Percentiles rank a stretch among this genome's conserved stretches.
Evolutionary conservation across 2,797 vertebrate species (phyloP).

Genomic region (Notolabrus celidotus): DNA sequence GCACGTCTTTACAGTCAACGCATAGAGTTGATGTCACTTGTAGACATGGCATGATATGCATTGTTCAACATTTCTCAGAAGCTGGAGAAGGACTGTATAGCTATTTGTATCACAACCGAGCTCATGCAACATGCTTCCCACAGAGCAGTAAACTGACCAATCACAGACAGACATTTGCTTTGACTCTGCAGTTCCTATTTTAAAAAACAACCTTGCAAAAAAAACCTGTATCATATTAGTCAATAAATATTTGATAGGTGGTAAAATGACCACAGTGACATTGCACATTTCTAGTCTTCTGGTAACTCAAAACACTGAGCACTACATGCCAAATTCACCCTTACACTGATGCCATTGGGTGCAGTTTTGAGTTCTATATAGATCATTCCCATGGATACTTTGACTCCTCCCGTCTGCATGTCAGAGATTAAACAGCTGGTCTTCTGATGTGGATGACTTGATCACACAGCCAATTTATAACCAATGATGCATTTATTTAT

Average conservation of each 20-base stretch:
- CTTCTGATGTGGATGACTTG: too few relatives aligned
- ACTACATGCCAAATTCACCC: not conserved
- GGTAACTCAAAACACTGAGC: too few relatives aligned
- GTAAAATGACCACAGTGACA: too few relatives aligned
- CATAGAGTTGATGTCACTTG: slow-evolving; percentile 2
- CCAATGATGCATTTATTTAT: not conserved
- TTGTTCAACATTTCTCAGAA: not conserved
- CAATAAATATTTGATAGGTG: too few relatives aligned
- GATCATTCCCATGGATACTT: not conserved
- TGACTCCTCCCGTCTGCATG: not conserved
- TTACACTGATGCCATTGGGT: too few relatives aligned
- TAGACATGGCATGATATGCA: slow-evolving; percentile 20
- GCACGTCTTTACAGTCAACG: slow-evolving; percentile 18
- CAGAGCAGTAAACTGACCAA: not conserved
- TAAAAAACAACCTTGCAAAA: too few relatives aligned
- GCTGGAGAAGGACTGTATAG: not conserved
- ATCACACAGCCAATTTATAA: not conserved
- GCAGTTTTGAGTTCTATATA: not conserved
- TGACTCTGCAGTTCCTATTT: not conserved
- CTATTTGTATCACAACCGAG: not conserved
- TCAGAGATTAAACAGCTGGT: not conserved
- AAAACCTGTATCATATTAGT: too few relatives aligned
- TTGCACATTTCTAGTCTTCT: too few relatives aligned
- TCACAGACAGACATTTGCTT: not conserved
- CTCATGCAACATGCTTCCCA: not conserved